Evolutionary conservation across 2,888 invertebrate species (phyloP), one percentile per base, ranked within the genome.

Genomic region (Epistrophe eligans): DNA sequence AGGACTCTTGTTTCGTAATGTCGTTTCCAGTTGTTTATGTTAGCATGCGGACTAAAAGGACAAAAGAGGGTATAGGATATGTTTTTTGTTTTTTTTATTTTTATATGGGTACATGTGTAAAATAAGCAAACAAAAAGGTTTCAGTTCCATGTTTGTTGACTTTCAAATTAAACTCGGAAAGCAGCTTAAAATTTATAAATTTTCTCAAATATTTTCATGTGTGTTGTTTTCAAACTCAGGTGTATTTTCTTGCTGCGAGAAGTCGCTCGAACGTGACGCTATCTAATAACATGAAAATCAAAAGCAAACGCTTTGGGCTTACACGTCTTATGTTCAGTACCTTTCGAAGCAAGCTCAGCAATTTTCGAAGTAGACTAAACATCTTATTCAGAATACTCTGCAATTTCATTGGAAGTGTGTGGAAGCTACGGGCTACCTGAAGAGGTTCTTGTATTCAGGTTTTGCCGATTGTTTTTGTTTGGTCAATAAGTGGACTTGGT

Each of bases 21-120:
- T 64, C 58, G 77, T 28, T 40, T 71, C 43, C 71, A 72, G 40
- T 82, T 77, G 71, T 82, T 77, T 82, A 64, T 77, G 60, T 45
- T 17, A 48, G 50, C 28, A 50, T 52, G 58, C 60, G 66, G 64
- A 71, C 52, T 73, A 62, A 48, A 77, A 35, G 66, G 28, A 43
- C 57, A 43, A 60, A 43, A 19, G 62, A 71, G n/a, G 17, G 28
- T 64, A 35, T 32, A 17, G 40, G 19, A n/a, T 8, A 38, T 45
- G n/a, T 8, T n/a, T 57, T 72, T 8, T 35, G 0, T n/a, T 57
- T 71, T 24, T 50, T 50, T 48, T 76, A 15, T 19, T 55, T 40
- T 48, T 64, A 11, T 32, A 15, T 7, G 17, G 15, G 52, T 70
- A 60, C 60, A 73, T 60, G 57, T 67, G 45, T 58, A 60, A 58